phyloP scores from a whole-genome alignment of 2,113 vertebrate species.

The Leucopsar rothschildi region DNA sequence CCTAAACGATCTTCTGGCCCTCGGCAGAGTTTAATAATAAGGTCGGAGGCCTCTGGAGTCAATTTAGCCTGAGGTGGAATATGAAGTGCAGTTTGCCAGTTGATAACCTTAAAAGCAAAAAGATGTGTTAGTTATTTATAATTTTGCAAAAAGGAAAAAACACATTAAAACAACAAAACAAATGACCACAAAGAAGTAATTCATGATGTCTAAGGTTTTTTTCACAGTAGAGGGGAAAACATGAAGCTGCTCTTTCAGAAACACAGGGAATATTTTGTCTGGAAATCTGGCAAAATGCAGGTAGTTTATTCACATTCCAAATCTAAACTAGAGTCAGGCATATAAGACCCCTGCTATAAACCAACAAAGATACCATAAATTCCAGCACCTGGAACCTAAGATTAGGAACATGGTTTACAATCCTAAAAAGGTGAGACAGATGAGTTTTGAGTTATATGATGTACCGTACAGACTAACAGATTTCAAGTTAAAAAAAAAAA shows the following conservation, averaged over 20 bases:
- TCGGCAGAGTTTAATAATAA: constrained; percentile 93
- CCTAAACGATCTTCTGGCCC: constrained; percentile 94
- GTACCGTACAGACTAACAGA: neutral
- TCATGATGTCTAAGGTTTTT: rapidly evolving
- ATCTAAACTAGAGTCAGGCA: neutral
- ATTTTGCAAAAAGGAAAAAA: neutral
- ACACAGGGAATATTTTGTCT: neutral
- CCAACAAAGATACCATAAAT: neutral
- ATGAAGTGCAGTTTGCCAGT: constrained; percentile 93
- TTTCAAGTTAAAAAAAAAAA: neutral
- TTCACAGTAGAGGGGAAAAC: neutral
- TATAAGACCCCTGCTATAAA: neutral
- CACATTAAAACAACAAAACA: neutral
- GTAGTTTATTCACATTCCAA: neutral
- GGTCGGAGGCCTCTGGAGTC: constrained; percentile 91
- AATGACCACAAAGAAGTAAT: neutral
- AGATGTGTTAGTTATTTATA: neutral
- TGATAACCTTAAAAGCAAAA: constrained; percentile 87
- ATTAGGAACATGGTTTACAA: neutral
- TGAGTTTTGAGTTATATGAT: neutral
- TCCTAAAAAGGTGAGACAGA: neutral
- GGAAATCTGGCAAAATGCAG: neutral
- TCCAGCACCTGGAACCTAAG: neutral
- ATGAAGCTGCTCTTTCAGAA: neutral
- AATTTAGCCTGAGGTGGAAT: constrained; percentile 90